A percentile compares a stretch with the other conserved stretches of the same genome.
Evolutionary conservation across 2,113 vertebrate species (phyloP).

Genomic region (Neodontobutis hainanensis): DNA sequence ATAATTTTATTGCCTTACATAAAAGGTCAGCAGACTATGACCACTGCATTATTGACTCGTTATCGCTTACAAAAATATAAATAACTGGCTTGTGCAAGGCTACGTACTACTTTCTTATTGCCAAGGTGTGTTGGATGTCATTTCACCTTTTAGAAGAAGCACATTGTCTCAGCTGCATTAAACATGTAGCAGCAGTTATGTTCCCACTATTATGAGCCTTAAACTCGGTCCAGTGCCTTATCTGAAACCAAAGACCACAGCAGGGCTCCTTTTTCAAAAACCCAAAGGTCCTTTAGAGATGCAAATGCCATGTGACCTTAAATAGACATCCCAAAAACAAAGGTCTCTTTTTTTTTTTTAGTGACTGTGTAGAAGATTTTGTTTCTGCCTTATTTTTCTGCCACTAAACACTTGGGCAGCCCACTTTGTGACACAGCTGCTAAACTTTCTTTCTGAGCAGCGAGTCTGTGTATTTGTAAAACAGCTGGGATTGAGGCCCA

Average conservation of each 20-base stretch:
- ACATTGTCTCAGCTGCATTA: slow-evolving; percentile 24
- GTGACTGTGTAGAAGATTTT: slow-evolving; percentile 17
- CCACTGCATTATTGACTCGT: slow-evolving; percentile 35
- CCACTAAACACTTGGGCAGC: slow-evolving; percentile 37
- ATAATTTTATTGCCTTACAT: slow-evolving; percentile 54
- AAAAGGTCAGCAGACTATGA: slow-evolving; percentile 46
- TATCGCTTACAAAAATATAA: slow-evolving; percentile 35
- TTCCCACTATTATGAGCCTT: slow-evolving; percentile 32
- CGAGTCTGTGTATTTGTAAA: slow-evolving; percentile 49
- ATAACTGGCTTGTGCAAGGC: slow-evolving; percentile 42
- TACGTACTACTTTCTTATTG: slow-evolving; percentile 29
- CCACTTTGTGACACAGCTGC: slow-evolving; percentile 46
- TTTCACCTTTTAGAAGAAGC: slow-evolving; percentile 25
- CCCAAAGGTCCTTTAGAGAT: slow-evolving; percentile 39
- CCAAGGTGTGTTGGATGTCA: slow-evolving; percentile 19
- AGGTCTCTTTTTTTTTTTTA: slow-evolving; percentile 15
- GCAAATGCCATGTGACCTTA: slow-evolving; percentile 34
- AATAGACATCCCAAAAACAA: slow-evolving; percentile 21
- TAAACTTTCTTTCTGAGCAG: slow-evolving; percentile 51
- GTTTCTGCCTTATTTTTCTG: slow-evolving; percentile 44
- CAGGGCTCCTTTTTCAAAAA: slow-evolving; percentile 32
- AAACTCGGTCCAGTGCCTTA: slow-evolving; percentile 63
- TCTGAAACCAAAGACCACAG: slow-evolving; percentile 65
- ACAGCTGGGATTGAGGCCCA: slow-evolving; percentile 19
- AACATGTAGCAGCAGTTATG: slow-evolving; percentile 20